Percentiles rank a stretch among this genome's conserved stretches.
Conservation (phyloP, 1,140 invertebrate species). For the Caenorhabditis briggsae region DNA sequence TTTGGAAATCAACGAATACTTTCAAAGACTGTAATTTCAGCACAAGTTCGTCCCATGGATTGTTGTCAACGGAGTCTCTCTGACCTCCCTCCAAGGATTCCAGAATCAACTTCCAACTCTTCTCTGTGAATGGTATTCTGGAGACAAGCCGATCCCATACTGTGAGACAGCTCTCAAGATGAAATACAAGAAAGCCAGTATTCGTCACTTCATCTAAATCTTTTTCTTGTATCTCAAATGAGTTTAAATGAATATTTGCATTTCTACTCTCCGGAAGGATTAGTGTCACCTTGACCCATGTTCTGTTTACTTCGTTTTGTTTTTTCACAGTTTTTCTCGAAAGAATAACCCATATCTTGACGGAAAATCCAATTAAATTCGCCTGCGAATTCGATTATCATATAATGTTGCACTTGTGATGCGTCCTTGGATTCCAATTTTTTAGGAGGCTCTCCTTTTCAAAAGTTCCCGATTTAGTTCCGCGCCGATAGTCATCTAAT, state of each 20-base stretch:
- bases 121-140: constrained; percentile 63
- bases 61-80: constrained; percentile 59
- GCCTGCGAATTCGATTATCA: constrained; percentile 43
- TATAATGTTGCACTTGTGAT: constrained; percentile 38
- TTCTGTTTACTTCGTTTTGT: constrained; percentile 18
- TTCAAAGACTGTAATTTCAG: constrained; percentile 11
- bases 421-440: not conserved
- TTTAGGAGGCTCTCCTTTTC: not conserved
- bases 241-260: constrained; percentile 29
- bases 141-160: constrained; percentile 63
- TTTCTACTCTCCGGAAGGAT: constrained; percentile 12
- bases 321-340: not conserved
- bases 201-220: constrained; percentile 1
- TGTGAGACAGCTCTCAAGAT: constrained; percentile 40
- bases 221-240: not conserved
- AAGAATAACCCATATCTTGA: constrained; percentile 43
- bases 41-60: constrained; percentile 61
- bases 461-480: constrained; percentile 1
- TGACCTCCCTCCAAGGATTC: constrained; percentile 50
- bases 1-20: too few relatives aligned
- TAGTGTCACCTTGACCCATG: constrained; percentile 16
- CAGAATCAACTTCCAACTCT: constrained; percentile 56
- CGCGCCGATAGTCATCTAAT: constrained; percentile 29
- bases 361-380: constrained; percentile 45
- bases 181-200: constrained; percentile 54